Evolutionary conservation across 2,888 invertebrate genomes (phyloP), one percentile per base, ranked within the genome.

Genomic region (Aromia moschata): DNA sequence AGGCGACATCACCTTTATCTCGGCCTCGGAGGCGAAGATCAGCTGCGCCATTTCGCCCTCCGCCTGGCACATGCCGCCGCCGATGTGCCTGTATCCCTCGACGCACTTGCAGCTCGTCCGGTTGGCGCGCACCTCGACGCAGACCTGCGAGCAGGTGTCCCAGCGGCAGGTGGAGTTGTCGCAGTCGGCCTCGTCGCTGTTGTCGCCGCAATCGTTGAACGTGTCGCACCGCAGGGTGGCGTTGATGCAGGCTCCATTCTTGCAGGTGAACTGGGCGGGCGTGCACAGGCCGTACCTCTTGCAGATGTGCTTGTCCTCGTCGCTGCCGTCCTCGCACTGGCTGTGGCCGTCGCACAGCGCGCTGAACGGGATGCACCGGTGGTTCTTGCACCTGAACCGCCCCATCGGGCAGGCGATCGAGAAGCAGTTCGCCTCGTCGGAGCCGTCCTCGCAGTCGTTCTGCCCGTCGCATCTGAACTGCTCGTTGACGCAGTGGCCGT

Each of bases 71-170:
- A 81, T 81, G 49, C 82, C 83, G 60, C 81, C 82, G 58, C 80
- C 79, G 0, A 75, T 74, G 4, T 79, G 69, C 9, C 80, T 80
- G 40, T 84, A 83, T 2, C 91, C 91, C 1, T 84, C 74, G 1
- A 84, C 85, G 75, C 92, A 92, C 72, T 89, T 89, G 77, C 85
- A 87, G 20, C 76, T 76, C 55, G 79, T 79, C 56, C 78, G 79
- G 45, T 83, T 83, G 68, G 85, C 82, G 67, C 86, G 86, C 66
- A 86, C 85, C 57, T 84, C 85, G 14, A 89, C 84, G 74, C 93
- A 93, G 52, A 89, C 82, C 78, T 94, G 94, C 14, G 93, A 88
- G 76, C 94, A 94, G 2, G 87, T 83, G 43, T 88, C 87, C 84
- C 91, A 92, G 52, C 84, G 81, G 76, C 92, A 92, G 9, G 72